Percentiles rank a stretch among this genome's conserved stretches.
phyloP scores from a whole-genome alignment of 2,797 vertebrate genomes.

The Mus spretus region DNA sequence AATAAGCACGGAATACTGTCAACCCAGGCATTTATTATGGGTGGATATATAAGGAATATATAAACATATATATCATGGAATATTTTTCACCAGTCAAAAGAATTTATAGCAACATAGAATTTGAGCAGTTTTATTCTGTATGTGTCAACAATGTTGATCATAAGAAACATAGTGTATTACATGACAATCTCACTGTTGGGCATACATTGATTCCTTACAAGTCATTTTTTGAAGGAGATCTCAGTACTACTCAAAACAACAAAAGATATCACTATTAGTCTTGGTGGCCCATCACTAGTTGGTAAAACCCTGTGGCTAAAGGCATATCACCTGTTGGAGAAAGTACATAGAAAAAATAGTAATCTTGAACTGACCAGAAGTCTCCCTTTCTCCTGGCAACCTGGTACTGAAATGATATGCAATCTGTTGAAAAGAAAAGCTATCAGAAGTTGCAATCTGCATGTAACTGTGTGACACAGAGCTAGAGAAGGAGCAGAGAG shows the following conservation, averaged over 20 bases:
- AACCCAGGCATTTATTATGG: too few species aligned
- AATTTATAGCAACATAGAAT: not conserved
- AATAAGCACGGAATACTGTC: not conserved
- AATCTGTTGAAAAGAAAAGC: not conserved
- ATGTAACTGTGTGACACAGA: not conserved
- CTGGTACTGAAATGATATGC: not conserved
- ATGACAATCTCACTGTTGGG: not conserved
- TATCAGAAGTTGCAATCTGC: not conserved
- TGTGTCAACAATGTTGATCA: not conserved
- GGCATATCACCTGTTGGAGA: not conserved
- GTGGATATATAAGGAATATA: not conserved
- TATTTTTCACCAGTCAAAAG: not conserved
- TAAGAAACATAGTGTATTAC: not conserved
- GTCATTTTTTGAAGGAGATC: not conserved
- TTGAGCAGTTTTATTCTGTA: not conserved
- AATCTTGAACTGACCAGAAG: not conserved
- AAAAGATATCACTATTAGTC: not conserved
- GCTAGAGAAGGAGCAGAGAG: not conserved
- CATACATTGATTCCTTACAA: not conserved
- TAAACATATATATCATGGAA: not conserved
- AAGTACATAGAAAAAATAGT: not conserved
- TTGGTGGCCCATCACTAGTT: not conserved
- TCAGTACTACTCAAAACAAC: not conserved
- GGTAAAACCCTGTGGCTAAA: not conserved
- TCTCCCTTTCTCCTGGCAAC: not conserved